Conservation (phyloP, 2,888 invertebrate genomes). For the Steinernema carpocapsae region DNA sequence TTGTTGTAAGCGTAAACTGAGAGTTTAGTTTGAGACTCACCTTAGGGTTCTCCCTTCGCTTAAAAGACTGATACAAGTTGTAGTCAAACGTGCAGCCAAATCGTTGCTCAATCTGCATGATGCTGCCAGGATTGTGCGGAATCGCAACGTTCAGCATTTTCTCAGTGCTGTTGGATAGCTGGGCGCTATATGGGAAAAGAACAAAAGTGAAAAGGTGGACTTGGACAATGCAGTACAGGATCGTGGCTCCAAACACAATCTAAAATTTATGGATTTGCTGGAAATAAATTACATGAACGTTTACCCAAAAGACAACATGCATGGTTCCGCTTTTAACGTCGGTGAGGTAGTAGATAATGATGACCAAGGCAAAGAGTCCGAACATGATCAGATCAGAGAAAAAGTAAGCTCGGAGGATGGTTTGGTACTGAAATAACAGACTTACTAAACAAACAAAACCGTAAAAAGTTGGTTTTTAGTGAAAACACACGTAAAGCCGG, state of each 20-base stretch:
- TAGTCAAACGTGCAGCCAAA: constrained; percentile 65
- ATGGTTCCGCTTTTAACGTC: constrained; percentile 52
- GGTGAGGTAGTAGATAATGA: constrained; percentile 59
- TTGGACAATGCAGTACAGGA: constrained; percentile 55
- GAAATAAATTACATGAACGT: too few species aligned
- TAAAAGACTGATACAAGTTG: constrained; percentile 59
- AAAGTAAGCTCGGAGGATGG: constrained; percentile 58
- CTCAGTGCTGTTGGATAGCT: constrained; percentile 59
- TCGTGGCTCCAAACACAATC: constrained; percentile 51
- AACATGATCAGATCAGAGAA: constrained; percentile 58
- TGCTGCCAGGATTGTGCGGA: constrained; percentile 65
- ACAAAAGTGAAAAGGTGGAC: constrained; percentile 57
- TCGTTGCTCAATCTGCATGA: constrained; percentile 59
- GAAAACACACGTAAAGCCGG: too few species aligned
- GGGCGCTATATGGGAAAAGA: constrained; percentile 51
- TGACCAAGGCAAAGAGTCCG: constrained; percentile 52
- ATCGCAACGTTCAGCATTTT: constrained; percentile 64
- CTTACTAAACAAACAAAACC: too few species aligned
- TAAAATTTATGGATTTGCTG: constrained; percentile 35
- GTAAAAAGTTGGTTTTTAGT: too few species aligned
- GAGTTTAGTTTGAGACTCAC: too few species aligned
- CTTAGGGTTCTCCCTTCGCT: constrained; percentile 59
- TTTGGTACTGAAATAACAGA: constrained; percentile 63
- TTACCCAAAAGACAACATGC: constrained; percentile 63
- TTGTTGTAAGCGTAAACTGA: too few species aligned